Evolutionary conservation across 2,797 vertebrate species (phyloP).

Genomic region (Protonibea diacanthus): DNA sequence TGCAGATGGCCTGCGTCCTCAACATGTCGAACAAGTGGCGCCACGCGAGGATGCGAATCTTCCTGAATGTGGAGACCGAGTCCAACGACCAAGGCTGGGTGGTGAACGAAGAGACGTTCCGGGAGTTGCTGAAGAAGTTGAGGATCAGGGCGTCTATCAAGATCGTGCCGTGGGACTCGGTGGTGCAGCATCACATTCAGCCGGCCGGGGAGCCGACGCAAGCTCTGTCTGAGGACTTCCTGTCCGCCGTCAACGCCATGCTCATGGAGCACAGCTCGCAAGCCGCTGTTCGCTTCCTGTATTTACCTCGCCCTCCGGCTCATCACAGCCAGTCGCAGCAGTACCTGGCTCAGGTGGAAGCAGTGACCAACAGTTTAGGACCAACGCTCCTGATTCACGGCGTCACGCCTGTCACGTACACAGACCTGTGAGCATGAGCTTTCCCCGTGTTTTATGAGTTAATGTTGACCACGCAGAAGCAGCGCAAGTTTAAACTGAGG

Average conservation of each 20-base stretch:
- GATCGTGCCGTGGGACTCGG: conserved; percentile 90
- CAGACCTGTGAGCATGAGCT: conserved; percentile 85
- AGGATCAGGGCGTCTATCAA: conserved; percentile 91
- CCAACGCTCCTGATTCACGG: conserved; percentile 93
- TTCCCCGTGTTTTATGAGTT: conserved; percentile 4
- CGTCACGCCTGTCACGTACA: conserved; percentile 93
- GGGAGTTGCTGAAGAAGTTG: conserved; percentile 89
- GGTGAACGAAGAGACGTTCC: conserved; percentile 88
- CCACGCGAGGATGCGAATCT: conserved; percentile 89
- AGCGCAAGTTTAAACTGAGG: conserved; percentile 13
- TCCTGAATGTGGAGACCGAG: conserved; percentile 88
- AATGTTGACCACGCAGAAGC: background rate
- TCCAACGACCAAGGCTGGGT: conserved; percentile 90
- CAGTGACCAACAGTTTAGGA: conserved; percentile 87
- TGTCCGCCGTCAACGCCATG: conserved; percentile 85
- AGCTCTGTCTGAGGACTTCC: conserved; percentile 77
- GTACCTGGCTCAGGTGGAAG: conserved; percentile 89
- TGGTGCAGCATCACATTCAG: conserved; percentile 72
- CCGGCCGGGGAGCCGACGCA: background rate
- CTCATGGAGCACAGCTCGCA: conserved; percentile 87
- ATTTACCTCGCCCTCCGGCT: conserved; percentile 89
- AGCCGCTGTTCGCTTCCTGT: conserved; percentile 92
- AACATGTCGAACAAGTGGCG: conserved; percentile 94
- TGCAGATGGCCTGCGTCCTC: conserved; percentile 95
- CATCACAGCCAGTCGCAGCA: conserved; percentile 80